Base-by-base conservation (phyloP, 2,797 vertebrate species). In the Hypotaenidia philippensis region DNA sequence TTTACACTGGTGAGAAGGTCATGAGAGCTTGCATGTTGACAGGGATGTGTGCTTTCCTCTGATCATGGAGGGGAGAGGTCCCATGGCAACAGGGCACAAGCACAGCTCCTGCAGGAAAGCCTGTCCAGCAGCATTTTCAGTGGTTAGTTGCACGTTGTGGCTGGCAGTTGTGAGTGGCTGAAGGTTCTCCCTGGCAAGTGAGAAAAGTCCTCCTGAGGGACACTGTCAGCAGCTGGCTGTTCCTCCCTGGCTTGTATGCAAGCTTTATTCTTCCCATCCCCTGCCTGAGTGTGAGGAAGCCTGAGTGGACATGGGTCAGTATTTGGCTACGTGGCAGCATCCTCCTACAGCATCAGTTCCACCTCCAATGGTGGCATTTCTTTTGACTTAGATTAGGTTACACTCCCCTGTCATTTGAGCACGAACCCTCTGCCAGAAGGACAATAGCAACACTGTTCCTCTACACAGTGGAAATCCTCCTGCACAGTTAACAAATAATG, bases 61-160 rank as follows among this genome's bases (percentile, higher is more conserved):
- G 5, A 64, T 77, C 77, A 53, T 0, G 11, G 47, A 11, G 26
- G 47, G 72, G 70, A 83, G 64, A 32, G 83, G 76, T 74, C 91
- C 89, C 91, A 96, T 96, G 96, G 97, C 96, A 97, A 98, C 82
- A 16, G 92, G 97, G 94, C 97, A 97, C 96, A 98, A 97, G 97
- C 87, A 95, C 21, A 49, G 93, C 94, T 96, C 86, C 97, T 98
- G 95, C 87, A 90, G 96, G 96, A 98, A 97, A 98, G 97, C 97
- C 98, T 88, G 95, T 97, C 91, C 97, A 97, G 97, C 97, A 98
- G 96, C 44, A 25, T 89, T 96, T 91, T 49, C 94, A 84, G 95
- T 97, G 97, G 97, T 94, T 99, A 97, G 98, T 98, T 99, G 97
- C 98, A 97, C 95, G 97, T 95, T 98, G 96, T 98, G 97, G 97